phyloP scores from a whole-genome alignment of 2,888 invertebrate species.

The Eudasyphora cyanicolor region DNA sequence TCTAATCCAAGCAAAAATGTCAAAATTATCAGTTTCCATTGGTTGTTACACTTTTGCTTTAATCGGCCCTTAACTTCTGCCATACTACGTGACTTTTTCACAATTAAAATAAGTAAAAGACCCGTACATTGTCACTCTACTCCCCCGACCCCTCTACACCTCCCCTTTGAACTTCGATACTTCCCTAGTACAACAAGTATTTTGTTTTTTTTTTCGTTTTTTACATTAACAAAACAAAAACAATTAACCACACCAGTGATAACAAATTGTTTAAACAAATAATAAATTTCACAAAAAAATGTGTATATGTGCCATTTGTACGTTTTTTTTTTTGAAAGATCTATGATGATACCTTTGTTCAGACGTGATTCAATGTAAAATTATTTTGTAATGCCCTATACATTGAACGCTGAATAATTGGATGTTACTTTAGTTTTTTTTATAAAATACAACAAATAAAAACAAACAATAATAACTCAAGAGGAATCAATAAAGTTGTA shows the following conservation, averaged over 20 bases:
- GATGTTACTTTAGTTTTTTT: background rate
- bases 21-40: background rate
- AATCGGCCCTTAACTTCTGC: background rate
- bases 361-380: background rate
- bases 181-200: background rate
- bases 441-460: background rate
- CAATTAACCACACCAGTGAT: constrained; percentile 7
- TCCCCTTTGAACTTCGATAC: background rate
- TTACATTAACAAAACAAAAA: background rate
- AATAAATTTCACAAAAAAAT: constrained; percentile 18
- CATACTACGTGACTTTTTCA: background rate
- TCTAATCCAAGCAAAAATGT: no score
- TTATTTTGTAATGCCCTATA: no score
- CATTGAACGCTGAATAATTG: background rate
- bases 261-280: constrained; percentile 27
- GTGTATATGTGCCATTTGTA: background rate
- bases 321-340: background rate
- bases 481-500: no score
- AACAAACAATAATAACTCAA: background rate
- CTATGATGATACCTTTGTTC: background rate
- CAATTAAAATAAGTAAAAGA: background rate
- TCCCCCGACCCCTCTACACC: background rate
- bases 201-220: background rate
- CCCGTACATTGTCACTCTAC: background rate
- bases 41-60: background rate